These are phyloP conservation scores for Gymnothorax reevesii DNA, from an alignment of 2,797 vertebrate species.

Conservation along the genomic window DNA sequence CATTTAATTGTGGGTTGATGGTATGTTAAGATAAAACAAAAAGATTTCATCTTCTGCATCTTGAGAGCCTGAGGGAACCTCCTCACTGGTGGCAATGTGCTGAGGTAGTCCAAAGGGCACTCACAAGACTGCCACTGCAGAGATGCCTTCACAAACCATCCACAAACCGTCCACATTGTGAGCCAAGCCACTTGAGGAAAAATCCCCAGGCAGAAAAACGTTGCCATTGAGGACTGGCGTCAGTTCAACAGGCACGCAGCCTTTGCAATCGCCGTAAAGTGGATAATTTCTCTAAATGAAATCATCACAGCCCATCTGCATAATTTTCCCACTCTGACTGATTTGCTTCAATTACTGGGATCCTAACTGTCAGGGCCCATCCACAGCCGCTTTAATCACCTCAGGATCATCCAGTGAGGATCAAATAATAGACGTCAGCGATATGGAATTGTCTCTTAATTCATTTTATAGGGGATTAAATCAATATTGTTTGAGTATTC, in stretches of 20 bases:
- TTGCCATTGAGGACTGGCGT: background rate
- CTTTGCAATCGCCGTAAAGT: slow-evolving; percentile 31
- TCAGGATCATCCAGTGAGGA: background rate
- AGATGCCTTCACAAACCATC: background rate
- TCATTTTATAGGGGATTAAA: background rate
- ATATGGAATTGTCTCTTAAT: background rate
- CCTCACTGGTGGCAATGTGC: background rate
- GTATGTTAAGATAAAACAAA: too few species aligned
- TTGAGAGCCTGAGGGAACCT: background rate
- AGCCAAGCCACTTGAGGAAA: background rate
- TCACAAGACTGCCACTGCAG: background rate
- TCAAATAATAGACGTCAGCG: background rate
- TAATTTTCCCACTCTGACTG: slow-evolving; percentile 28
- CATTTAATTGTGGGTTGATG: too few species aligned
- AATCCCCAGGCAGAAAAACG: background rate
- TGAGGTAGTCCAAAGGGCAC: background rate
- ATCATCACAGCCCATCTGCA: slow-evolving; percentile 26
- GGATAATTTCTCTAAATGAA: slow-evolving; percentile 33
- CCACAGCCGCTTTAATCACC: slow-evolving; percentile 19
- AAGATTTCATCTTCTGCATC: background rate
- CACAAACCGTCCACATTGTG: too few species aligned
- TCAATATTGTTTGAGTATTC: background rate
- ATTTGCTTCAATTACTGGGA: slow-evolving; percentile 24
- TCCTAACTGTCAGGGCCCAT: slow-evolving; percentile 22
- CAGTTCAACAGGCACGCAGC: background rate